phyloP scores from a whole-genome alignment of 2,113 vertebrate species.

The Lepus europaeus region DNA sequence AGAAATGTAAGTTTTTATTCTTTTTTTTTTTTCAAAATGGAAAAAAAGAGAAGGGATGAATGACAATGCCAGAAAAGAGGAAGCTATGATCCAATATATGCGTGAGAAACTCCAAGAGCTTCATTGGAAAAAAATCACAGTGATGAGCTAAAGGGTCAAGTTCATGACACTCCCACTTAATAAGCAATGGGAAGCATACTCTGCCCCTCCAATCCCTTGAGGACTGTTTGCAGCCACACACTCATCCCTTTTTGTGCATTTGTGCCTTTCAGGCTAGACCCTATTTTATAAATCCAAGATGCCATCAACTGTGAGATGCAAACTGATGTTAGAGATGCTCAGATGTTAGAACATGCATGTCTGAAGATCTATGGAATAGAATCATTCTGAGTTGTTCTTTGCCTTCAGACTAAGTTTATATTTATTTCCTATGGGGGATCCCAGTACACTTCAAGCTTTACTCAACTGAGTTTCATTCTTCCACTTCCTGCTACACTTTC shows the following conservation, averaged over 20 bases:
- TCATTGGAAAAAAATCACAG: slow-evolving; percentile 40
- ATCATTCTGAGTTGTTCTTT: background rate
- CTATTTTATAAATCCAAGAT: slow-evolving; percentile 23
- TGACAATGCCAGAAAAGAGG: background rate
- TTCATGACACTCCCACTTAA: background rate
- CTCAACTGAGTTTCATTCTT: background rate
- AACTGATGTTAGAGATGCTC: background rate
- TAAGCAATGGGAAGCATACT: background rate
- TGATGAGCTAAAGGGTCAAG: background rate
- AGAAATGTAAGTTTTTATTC: background rate
- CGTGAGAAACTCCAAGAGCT: slow-evolving; percentile 7
- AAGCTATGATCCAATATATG: slow-evolving; percentile 25
- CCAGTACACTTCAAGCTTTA: background rate
- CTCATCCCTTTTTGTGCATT: background rate
- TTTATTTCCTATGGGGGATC: background rate
- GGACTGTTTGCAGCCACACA: background rate
- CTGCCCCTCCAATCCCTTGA: background rate
- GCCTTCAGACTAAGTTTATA: background rate
- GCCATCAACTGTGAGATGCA: background rate
- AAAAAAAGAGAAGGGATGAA: background rate
- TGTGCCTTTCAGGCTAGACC: background rate
- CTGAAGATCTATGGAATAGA: background rate
- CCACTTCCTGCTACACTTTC: background rate
- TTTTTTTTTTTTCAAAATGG: background rate
- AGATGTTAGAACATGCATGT: background rate